Base-by-base conservation (phyloP, 2,797 vertebrate genomes). In the Scleropages formosus region DNA sequence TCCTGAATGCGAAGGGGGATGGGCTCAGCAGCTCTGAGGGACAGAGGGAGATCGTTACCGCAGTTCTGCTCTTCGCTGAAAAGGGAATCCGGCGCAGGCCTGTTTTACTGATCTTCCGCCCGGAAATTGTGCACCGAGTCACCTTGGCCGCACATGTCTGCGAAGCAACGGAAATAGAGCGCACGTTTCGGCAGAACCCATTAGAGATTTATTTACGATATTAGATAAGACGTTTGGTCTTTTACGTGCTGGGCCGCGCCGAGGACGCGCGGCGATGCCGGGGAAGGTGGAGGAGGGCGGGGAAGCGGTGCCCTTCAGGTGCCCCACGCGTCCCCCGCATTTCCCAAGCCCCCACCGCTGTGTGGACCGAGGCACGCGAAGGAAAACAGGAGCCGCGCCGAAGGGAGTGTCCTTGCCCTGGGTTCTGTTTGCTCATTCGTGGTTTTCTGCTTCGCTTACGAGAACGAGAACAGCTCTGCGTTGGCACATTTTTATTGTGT, bases 61-160 rank as follows among this genome's bases (percentile, higher is more conserved):
- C n/a, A n/a, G 6, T 39, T 39, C 39, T 39, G 6, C 2, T 31
- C 31, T 39, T 31, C 31, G 39, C 31, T 39, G 31, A 31, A 39
- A 39, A 2, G 39, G 31, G 31, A 39, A 6, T 6, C 31, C n/a
- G n/a, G n/a, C n/a, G n/a, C n/a, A n/a, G n/a, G n/a, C n/a, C 31
- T 39, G 31, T 31, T 6, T 39, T 39, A 6, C 31, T 39, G 31
- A 2, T 39, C 2, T 39, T 39, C 39, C 31, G 39, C 39, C 2
- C 39, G 31, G 39, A 6, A 39, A 31, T 31, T 39, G 39, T 39
- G 39, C 31, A 39, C 39, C 31, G 22, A 24, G 65, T 22, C 11
- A 13, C 47, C 24, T 69, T 51, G 67, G 67, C 49, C 69, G 51
- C 26, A 49, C 49, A 47, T 67, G 24, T 69, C n/a, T 69, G 69